A percentile compares a stretch with the other conserved stretches of the same genome.
Conservation (phyloP, 2,113 vertebrate species). For the Peromyscus leucopus region DNA sequence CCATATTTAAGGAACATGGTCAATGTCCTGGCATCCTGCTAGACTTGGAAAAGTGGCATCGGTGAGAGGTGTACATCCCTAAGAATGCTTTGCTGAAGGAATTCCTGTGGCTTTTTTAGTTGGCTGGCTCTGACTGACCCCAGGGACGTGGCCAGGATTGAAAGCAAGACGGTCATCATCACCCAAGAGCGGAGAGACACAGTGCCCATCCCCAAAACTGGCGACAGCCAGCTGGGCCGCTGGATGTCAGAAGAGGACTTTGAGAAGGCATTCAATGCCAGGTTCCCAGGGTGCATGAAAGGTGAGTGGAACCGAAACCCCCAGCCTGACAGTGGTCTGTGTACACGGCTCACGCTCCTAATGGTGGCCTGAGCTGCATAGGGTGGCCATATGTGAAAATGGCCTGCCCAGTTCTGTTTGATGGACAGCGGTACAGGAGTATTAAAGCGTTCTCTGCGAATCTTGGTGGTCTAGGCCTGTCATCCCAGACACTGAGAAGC, state of each 20-base stretch:
- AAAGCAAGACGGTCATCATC: slow-evolving; percentile 97
- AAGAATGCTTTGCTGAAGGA: fast-evolving
- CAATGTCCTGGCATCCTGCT: fast-evolving
- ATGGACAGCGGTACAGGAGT: fast-evolving
- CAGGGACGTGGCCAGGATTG: slow-evolving; percentile 95
- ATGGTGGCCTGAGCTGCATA: fast-evolving
- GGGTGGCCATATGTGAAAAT: fast-evolving
- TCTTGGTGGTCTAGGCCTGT: too few species aligned
- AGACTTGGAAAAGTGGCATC: fast-evolving
- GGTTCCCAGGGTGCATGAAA: slow-evolving; percentile 98
- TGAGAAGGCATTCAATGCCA: slow-evolving; percentile 92
- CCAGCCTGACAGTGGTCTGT: fast-evolving
- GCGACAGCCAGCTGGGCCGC: slow-evolving; percentile 93
- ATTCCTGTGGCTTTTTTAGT: slow-evolving; percentile 82
- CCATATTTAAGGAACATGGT: fast-evolving
- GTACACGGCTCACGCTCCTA: fast-evolving
- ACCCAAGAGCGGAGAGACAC: slow-evolving; percentile 93
- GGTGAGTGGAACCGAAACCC: slow-evolving; percentile 84
- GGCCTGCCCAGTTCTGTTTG: fast-evolving
- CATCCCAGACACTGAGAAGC: background rate
- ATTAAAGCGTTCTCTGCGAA: background rate
- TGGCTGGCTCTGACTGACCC: slow-evolving; percentile 98
- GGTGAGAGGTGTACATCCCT: fast-evolving
- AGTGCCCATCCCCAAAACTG: slow-evolving; percentile 89
- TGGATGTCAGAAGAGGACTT: slow-evolving; percentile 98